Evolutionary conservation across 2,113 vertebrate species (phyloP), one percentile per base, ranked within the genome.

Genomic region (Leptobrachium leishanense): DNA sequence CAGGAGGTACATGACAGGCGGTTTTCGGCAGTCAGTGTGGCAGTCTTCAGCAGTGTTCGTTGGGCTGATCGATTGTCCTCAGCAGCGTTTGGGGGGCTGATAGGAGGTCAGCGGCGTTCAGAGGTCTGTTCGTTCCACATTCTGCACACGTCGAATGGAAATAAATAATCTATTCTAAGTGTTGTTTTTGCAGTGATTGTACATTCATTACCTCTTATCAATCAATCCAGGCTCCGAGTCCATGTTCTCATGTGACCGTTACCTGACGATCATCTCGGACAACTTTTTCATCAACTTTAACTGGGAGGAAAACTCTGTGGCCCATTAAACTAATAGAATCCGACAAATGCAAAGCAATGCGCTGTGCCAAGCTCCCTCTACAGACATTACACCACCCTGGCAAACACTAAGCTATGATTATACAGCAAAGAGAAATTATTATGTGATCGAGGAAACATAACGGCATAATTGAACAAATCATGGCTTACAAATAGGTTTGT

Each of bases 381-480:
- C n/a, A 65, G 55, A 73, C 57, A 59, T 15, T 59, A 13, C 10
- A 11, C 6, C 41, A 40, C 13, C 15, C 50, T 20, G 50, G n/a
- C 40, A 57, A 31, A 70, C 11, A 2, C 5, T 4, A 39, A 8
- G 4, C 8, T 6, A 39, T 31, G 55, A 73, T 79, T 65, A 79
- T 54, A 72, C 39, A 15, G 63, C n/a, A 66, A 54, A 31, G 5
- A 42, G 40, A 65, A 65, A 10, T n/a, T 66, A 40, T 66, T 72
- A 10, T 57, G 40, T 66, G 59, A 72, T 41, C n/a, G 50, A 15
- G 59, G n/a, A 79, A 67, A 15, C 54, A 43, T 42, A 73, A 57
- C 20, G 40, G 12, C 70, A 39, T 64, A 72, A 72, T 53, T 72
- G 44, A 41, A 72, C 69, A 72, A 72, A 72, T 55, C 11, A 72